Percentiles rank a stretch among this genome's conserved stretches.
Evolutionary conservation across 2,888 invertebrate genomes (phyloP).

Genomic region (Nemurella pictetii): DNA sequence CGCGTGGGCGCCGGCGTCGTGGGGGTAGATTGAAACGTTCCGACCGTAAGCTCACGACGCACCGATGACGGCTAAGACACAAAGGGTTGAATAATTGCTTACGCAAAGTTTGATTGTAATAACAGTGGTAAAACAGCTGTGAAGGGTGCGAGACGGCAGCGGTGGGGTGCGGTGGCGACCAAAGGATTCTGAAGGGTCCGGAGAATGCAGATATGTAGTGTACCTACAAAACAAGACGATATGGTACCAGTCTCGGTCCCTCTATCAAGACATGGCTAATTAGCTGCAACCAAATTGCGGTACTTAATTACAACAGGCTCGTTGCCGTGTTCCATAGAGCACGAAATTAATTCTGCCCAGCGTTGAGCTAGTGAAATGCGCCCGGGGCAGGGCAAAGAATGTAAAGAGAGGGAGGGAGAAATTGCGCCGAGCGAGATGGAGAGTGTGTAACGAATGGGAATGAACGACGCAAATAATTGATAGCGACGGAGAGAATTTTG

Average conservation of each 20-base stretch:
- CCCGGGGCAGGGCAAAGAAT: constrained; percentile 21
- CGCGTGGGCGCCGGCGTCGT: not conserved
- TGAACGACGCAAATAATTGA: constrained; percentile 18
- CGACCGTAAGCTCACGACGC: not conserved
- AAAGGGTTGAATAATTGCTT: constrained; percentile 32
- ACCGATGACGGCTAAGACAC: constrained; percentile 22
- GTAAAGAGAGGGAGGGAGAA: constrained; percentile 13
- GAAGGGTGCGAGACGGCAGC: not conserved
- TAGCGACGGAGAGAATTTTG: constrained; percentile 12
- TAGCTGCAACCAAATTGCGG: constrained; percentile 39
- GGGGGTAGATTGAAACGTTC: constrained; percentile 20
- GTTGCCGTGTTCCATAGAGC: constrained; percentile 38
- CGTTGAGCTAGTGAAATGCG: constrained; percentile 5
- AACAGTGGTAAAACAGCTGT: constrained; percentile 26
- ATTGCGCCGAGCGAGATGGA: not conserved
- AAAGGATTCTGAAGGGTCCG: not conserved
- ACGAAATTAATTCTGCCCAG: constrained; percentile 39
- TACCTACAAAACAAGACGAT: constrained; percentile 31
- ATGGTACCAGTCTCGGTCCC: constrained; percentile 33
- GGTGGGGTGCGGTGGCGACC: constrained; percentile 3
- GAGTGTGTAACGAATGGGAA: not conserved
- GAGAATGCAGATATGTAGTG: not conserved
- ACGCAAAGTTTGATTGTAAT: constrained; percentile 31
- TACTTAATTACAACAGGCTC: constrained; percentile 39
- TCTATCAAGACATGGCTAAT: constrained; percentile 42